phyloP scores from a whole-genome alignment of 2,113 vertebrate genomes.

The Pelodiscus sinensis region DNA sequence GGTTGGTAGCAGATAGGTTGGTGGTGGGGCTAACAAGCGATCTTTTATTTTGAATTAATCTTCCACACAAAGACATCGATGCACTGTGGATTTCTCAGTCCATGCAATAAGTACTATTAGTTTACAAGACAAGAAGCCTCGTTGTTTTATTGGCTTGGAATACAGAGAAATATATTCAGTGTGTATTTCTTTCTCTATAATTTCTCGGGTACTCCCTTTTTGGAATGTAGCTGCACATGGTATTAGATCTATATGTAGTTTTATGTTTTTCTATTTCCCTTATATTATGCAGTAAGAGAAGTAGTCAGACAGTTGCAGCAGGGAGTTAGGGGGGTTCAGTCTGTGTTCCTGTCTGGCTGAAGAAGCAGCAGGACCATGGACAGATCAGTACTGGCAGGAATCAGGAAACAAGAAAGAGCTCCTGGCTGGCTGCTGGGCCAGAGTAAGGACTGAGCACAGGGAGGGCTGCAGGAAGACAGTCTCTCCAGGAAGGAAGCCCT shows the following conservation, averaged over 20 bases:
- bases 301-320: no score
- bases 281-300: neutral
- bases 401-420: no score
- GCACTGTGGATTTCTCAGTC: constrained; percentile 25
- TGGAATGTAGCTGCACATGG: neutral
- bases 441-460: no score
- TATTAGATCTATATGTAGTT: neutral
- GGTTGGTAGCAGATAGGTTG: constrained; percentile 53
- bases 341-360: no score
- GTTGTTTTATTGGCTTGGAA: neutral
- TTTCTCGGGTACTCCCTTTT: neutral
- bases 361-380: no score
- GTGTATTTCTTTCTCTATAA: neutral
- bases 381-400: no score
- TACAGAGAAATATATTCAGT: neutral
- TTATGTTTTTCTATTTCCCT: neutral
- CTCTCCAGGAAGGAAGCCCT: no score
- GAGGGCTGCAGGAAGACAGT: no score
- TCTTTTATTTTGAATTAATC: constrained; percentile 59
- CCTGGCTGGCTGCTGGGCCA: no score
- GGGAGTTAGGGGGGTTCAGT: no score
- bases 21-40: neutral
- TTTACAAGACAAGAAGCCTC: constrained; percentile 42
- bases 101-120: constrained; percentile 10
- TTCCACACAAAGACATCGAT: neutral